Conservation (phyloP, 2,113 vertebrate genomes). For the Camelus dromedarius region DNA sequence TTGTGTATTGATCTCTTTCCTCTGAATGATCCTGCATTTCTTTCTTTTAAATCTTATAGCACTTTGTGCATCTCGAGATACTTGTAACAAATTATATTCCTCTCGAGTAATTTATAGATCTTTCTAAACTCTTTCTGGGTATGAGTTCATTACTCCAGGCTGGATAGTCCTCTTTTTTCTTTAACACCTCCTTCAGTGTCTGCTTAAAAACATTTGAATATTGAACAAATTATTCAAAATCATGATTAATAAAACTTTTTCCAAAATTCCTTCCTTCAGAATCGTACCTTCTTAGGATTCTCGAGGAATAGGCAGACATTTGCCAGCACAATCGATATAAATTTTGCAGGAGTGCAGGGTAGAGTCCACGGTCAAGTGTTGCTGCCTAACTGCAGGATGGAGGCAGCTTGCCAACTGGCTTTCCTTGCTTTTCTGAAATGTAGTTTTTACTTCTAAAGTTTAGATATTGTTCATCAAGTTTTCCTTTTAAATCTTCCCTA, state of each 20-base stretch:
- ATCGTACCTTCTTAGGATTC: background rate
- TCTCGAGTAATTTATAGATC: background rate
- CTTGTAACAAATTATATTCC: background rate
- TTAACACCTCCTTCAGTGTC: background rate
- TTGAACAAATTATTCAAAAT: constrained; percentile 15
- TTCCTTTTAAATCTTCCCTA: background rate
- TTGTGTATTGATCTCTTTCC: background rate
- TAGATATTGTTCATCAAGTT: background rate
- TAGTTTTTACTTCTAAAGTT: background rate
- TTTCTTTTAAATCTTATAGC: background rate
- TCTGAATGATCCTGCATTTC: background rate
- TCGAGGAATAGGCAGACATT: background rate
- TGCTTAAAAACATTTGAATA: background rate
- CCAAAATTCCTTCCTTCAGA: background rate
- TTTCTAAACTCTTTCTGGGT: background rate
- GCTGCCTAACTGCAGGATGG: background rate
- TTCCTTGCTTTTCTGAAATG: background rate
- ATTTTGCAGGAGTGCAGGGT: background rate
- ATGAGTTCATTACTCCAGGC: background rate
- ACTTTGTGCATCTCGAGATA: background rate
- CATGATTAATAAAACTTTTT: background rate
- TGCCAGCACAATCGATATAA: background rate
- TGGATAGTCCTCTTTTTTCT: background rate
- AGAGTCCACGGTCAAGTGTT: background rate
- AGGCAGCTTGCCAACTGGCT: background rate